Conservation (phyloP, 1,140 invertebrate species). For the Odontomachus brunneus region DNA sequence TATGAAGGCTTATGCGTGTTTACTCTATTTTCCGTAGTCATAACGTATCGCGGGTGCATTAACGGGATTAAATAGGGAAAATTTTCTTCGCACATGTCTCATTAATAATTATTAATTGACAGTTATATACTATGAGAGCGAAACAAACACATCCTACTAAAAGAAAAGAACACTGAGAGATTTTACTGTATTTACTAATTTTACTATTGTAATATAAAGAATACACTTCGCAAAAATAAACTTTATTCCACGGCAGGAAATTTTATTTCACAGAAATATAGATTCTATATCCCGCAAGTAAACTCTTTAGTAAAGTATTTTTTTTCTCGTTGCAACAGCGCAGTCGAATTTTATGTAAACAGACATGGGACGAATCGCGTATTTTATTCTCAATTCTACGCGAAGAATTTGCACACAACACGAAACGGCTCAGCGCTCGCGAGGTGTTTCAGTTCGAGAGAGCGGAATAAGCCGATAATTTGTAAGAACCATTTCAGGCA, state of each 20-base stretch:
- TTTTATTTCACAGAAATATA: too few species aligned
- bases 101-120: neutral
- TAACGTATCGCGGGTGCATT: neutral
- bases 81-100: too few species aligned
- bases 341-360: neutral
- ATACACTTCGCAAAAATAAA: too few species aligned
- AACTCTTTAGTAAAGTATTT: too few species aligned
- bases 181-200: too few species aligned
- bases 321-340: neutral
- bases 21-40: neutral
- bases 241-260: too few species aligned
- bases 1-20: neutral
- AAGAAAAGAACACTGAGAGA: too few species aligned
- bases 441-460: neutral
- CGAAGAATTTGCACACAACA: neutral
- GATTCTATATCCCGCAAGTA: too few species aligned
- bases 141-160: too few species aligned
- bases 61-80: too few species aligned
- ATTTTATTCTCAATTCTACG: neutral
- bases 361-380: too few species aligned
- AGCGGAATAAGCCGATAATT: neutral
- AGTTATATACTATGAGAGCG: neutral
- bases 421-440: neutral
- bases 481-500: neutral
- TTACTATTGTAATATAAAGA: too few species aligned